Conservation (phyloP, 2,113 vertebrate genomes). For the Oostethus manadensis region DNA sequence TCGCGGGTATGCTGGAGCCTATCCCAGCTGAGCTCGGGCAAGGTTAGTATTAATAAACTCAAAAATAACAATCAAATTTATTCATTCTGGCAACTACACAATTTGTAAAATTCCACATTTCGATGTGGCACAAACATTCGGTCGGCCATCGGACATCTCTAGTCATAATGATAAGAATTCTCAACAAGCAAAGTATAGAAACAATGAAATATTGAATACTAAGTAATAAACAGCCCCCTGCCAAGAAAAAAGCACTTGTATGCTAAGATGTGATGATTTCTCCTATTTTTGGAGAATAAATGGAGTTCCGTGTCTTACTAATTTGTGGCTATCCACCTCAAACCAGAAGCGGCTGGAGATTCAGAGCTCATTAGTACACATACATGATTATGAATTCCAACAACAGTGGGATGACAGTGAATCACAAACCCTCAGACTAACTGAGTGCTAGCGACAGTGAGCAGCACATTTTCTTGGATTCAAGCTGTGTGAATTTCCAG, state of each 20-base stretch:
- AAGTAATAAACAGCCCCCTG: background rate
- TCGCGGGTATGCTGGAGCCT: too few relatives aligned
- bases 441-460: background rate
- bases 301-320: background rate
- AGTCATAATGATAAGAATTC: too few relatives aligned
- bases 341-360: constrained; percentile 1
- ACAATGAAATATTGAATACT: background rate
- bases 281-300: too few relatives aligned
- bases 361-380: background rate
- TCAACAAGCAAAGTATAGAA: background rate
- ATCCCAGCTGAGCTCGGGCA: too few relatives aligned
- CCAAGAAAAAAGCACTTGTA: background rate
- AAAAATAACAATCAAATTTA: too few relatives aligned
- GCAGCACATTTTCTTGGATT: background rate
- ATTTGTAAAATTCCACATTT: too few relatives aligned
- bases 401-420: background rate
- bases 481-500: background rate
- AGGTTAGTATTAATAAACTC: too few relatives aligned
- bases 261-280: too few relatives aligned
- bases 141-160: too few relatives aligned
- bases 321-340: constrained; percentile 2
- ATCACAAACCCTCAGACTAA: background rate
- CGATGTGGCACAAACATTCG: too few relatives aligned
- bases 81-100: too few relatives aligned
- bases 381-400: background rate